These are phyloP conservation scores for Glaucopsyche alexis DNA, from an alignment of 2,888 invertebrate genomes.

Conservation along the genomic window DNA sequence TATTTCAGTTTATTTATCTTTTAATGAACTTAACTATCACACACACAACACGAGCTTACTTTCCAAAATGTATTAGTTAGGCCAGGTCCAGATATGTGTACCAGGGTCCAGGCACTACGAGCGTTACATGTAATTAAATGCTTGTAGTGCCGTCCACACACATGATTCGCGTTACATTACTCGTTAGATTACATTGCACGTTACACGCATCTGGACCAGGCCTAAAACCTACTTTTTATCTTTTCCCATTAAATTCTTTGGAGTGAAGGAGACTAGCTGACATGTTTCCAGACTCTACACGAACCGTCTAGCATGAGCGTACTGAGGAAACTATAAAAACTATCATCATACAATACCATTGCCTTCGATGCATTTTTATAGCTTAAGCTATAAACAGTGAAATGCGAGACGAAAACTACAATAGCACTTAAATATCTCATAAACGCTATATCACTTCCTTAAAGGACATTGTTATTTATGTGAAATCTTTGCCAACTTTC, in stretches of 20 bases:
- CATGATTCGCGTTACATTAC: too few relatives aligned
- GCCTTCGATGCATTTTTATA: constrained; percentile 76
- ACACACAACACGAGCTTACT: too few relatives aligned
- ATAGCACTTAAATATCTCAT: constrained; percentile 68
- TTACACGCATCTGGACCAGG: too few relatives aligned
- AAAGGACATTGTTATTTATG: constrained; percentile 63
- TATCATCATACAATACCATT: constrained; percentile 52
- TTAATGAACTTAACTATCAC: too few relatives aligned
- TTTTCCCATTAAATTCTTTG: background rate
- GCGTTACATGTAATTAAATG: too few relatives aligned
- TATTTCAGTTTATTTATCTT: too few relatives aligned
- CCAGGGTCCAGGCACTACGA: too few relatives aligned
- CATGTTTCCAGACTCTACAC: constrained; percentile 41
- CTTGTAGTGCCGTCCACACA: too few relatives aligned
- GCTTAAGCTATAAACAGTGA: constrained; percentile 60
- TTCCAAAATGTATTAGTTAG: too few relatives aligned
- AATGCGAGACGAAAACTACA: constrained; percentile 61
- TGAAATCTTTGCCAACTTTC: constrained; percentile 38
- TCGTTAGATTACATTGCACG: too few relatives aligned
- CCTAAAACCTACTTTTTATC: too few relatives aligned
- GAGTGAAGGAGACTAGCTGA: constrained; percentile 28
- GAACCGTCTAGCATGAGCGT: constrained; percentile 42
- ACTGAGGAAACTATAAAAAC: constrained; percentile 42
- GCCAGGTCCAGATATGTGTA: too few relatives aligned
- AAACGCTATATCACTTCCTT: constrained; percentile 69